Percentiles rank a stretch among this genome's conserved stretches.
Conservation (phyloP, 53 echinoderm and acorn worm species). For the Zoroaster sp. region DNA sequence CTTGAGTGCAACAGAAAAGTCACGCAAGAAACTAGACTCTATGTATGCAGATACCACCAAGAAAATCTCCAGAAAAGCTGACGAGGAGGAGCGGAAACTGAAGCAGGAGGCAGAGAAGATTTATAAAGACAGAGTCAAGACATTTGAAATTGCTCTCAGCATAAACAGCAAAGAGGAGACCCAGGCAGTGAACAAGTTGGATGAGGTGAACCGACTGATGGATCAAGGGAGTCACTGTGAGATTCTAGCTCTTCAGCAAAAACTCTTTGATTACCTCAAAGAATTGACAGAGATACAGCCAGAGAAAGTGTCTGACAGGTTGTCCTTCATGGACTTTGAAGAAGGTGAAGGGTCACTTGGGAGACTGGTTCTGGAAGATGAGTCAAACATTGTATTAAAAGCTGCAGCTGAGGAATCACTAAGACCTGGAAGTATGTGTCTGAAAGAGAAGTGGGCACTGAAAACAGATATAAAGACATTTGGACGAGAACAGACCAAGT, state of each 20-base stretch:
- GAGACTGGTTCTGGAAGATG: neutral
- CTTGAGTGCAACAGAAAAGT: neutral
- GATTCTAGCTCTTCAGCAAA: neutral
- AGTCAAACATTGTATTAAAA: neutral
- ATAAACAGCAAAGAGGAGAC: neutral
- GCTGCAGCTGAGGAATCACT: neutral
- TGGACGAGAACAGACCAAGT: neutral
- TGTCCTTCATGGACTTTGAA: neutral
- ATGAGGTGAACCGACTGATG: neutral
- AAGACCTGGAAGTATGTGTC: neutral
- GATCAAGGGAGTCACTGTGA: neutral
- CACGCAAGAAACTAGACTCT: neutral
- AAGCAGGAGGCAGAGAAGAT: neutral
- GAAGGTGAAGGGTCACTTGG: neutral
- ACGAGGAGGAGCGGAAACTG: neutral
- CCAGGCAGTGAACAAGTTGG: neutral
- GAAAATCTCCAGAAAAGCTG: neutral
- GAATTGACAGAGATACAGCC: neutral
- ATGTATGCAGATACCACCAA: neutral
- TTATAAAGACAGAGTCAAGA: neutral
- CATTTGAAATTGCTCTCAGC: neutral
- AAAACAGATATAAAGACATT: neutral
- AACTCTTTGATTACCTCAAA: neutral
- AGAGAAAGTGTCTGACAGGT: neutral
- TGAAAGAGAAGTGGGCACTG: no score